Evolutionary conservation across 2,888 invertebrate species (phyloP).

Genomic region (Dryobota labecula): DNA sequence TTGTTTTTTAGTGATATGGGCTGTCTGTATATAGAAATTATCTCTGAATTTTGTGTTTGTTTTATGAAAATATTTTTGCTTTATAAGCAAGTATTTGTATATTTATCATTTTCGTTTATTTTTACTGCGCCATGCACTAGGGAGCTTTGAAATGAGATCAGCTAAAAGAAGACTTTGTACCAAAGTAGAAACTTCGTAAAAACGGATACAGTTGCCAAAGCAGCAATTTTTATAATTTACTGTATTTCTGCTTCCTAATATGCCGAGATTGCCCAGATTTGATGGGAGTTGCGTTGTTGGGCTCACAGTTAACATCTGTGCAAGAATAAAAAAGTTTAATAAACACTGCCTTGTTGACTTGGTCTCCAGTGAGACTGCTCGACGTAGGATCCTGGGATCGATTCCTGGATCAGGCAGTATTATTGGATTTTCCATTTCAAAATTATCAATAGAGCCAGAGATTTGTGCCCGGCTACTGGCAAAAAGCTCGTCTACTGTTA

Average conservation of each 20-base stretch:
- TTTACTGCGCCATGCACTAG: background rate
- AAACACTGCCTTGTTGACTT: background rate
- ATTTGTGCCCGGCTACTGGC: background rate
- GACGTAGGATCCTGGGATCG: background rate
- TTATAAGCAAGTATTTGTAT: background rate
- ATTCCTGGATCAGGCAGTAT: background rate
- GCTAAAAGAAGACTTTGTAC: background rate
- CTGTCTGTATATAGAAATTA: constrained; percentile 31
- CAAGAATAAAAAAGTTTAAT: constrained; percentile 20
- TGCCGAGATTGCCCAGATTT: constrained; percentile 30
- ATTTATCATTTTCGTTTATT: background rate
- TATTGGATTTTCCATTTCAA: background rate
- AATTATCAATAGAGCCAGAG: background rate
- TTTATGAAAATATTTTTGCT: background rate
- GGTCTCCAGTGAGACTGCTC: background rate
- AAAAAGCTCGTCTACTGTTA: background rate
- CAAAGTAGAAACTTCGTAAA: background rate
- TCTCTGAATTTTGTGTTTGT: constrained; percentile 1
- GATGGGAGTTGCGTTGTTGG: constrained; percentile 30
- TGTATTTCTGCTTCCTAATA: constrained; percentile 23
- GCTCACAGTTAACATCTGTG: constrained; percentile 35
- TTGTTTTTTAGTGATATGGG: constrained; percentile 51
- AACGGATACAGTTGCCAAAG: constrained; percentile 6
- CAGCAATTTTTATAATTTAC: constrained; percentile 34
- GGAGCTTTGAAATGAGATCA: constrained; percentile 10